Conservation (phyloP, 2,888 invertebrate genomes). For the Macrophya annulata region DNA sequence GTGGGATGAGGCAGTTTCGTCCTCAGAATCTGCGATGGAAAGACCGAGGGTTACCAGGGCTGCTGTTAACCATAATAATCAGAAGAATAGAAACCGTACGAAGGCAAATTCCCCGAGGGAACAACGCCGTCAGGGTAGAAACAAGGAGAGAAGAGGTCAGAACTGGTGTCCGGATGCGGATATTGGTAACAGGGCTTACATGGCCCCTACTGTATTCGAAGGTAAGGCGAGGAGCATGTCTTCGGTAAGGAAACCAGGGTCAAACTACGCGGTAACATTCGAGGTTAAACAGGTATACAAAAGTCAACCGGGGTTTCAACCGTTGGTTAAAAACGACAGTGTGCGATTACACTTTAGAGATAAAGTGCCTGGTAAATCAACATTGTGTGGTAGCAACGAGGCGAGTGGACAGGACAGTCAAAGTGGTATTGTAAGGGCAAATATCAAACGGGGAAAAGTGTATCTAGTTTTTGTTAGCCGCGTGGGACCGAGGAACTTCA, state of each 20-base stretch:
- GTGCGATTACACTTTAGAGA: conserved; percentile 81
- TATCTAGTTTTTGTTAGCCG: conserved; percentile 84
- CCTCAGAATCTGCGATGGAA: conserved; percentile 59
- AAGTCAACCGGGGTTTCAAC: conserved; percentile 80
- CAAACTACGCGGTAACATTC: conserved; percentile 85
- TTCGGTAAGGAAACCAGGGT: conserved; percentile 80
- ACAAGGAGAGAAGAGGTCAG: conserved; percentile 65
- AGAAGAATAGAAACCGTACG: conserved; percentile 62
- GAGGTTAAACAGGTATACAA: conserved; percentile 85
- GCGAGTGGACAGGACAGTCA: conserved; percentile 65
- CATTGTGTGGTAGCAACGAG: conserved; percentile 74
- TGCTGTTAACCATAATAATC: conserved; percentile 30
- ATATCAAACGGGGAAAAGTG: conserved; percentile 82
- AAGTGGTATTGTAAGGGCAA: conserved; percentile 81
- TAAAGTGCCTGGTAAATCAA: conserved; percentile 77
- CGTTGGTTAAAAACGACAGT: conserved; percentile 79
- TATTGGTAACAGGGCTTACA: conserved; percentile 84
- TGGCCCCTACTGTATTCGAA: conserved; percentile 85
- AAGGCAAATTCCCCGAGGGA: conserved; percentile 73
- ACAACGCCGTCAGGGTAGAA: conserved; percentile 74
- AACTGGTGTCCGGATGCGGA: conserved; percentile 84
- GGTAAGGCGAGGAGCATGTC: conserved; percentile 86
- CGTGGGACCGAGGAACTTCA: conserved; percentile 82
- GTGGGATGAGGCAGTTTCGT: not conserved
- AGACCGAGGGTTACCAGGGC: conserved; percentile 67